Conservation (phyloP, 2,797 vertebrate species). For the Neopelma chrysocephalum region DNA sequence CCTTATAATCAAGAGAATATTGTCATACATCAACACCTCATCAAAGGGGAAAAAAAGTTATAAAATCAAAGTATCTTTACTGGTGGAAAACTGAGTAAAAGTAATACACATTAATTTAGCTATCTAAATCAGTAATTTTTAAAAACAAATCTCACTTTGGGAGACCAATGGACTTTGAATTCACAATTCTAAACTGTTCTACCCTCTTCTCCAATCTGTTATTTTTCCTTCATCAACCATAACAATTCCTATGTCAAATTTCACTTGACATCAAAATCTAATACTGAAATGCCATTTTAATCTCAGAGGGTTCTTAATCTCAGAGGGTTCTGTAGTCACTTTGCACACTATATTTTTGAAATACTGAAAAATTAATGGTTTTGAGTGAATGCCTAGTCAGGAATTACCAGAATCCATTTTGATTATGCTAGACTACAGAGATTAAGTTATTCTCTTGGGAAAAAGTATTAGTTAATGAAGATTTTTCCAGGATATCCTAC, state of each 20-base stretch:
- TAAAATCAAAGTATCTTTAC: neutral
- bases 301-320: neutral
- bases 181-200: neutral
- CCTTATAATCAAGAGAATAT: neutral
- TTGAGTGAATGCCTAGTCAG: neutral
- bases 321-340: neutral
- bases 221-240: neutral
- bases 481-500: conserved; percentile 29
- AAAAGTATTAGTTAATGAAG: conserved; percentile 51
- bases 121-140: neutral
- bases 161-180: neutral
- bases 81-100: neutral
- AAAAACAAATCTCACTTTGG: neutral
- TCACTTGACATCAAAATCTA: neutral
- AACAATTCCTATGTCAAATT: neutral
- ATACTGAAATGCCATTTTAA: neutral
- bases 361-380: neutral
- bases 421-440: neutral
- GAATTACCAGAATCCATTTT: neutral
- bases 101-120: neutral
- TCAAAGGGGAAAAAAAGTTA: neutral
- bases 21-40: neutral
- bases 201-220: neutral
- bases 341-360: neutral
- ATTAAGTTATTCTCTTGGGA: conserved; percentile 1